Evolutionary conservation across 1,140 invertebrate genomes (phyloP).

Genomic region (Pristionchus pacificus): DNA sequence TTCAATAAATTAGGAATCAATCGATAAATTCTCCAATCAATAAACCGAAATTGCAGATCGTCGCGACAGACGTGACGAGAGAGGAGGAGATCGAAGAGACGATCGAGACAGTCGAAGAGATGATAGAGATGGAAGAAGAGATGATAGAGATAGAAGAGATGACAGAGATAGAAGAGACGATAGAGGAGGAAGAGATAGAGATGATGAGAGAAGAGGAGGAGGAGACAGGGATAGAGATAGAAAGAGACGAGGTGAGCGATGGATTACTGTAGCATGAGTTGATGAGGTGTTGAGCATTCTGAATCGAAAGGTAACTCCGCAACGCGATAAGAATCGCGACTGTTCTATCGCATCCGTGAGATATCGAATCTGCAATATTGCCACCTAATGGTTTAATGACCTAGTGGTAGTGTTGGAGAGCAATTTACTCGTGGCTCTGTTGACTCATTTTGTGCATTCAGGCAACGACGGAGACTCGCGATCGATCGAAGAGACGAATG

Average conservation of each 20-base stretch:
- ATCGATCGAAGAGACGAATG: constrained; percentile 64
- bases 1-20: too few species aligned
- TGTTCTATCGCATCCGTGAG: constrained; percentile 6
- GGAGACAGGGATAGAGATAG: neutral
- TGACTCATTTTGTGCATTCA: too few species aligned
- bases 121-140: constrained; percentile 21
- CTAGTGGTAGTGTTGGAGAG: constrained; percentile 14
- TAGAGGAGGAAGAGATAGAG: constrained; percentile 15
- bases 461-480: constrained; percentile 45
- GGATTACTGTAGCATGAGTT: neutral
- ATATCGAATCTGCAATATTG: constrained; percentile 4
- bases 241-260: too few species aligned
- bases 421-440: too few species aligned
- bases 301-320: neutral
- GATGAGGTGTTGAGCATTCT: constrained; percentile 1
- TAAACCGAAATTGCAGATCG: constrained; percentile 7
- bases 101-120: constrained; percentile 20
- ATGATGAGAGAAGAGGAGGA: constrained; percentile 6
- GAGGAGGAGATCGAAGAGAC: constrained; percentile 9
- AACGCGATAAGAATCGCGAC: constrained; percentile 10
- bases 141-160: constrained; percentile 53
- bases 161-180: constrained; percentile 21
- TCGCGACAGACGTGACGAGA: neutral
- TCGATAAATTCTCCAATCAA: constrained; percentile 8
- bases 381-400: constrained; percentile 1